Evolutionary conservation across 2,888 invertebrate genomes (phyloP).

Genomic region (Drosophila aldrichi): DNA sequence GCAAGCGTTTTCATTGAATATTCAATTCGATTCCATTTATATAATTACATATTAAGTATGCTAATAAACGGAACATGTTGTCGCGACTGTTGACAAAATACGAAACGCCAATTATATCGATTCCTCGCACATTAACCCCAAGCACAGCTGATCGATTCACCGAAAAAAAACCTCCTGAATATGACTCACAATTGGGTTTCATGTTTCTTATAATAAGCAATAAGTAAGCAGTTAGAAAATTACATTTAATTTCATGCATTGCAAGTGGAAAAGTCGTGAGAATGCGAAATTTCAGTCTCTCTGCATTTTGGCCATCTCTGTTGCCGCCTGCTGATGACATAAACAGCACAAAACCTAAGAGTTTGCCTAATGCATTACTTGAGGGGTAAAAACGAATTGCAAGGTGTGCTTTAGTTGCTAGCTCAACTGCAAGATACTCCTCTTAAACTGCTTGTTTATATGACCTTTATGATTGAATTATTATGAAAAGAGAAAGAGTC

Average conservation of each 20-base stretch:
- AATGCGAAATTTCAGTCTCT: slow-evolving; percentile 9
- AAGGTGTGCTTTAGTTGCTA: not conserved
- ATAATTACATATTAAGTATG: slow-evolving; percentile 28
- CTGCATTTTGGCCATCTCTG: not conserved
- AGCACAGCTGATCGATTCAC: slow-evolving; percentile 14
- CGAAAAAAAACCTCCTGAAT: not conserved
- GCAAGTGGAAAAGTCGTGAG: slow-evolving; percentile 7
- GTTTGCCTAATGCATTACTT: slow-evolving; percentile 51
- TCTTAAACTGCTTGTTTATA: too few species aligned
- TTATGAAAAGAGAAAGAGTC: too few species aligned
- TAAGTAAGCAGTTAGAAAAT: slow-evolving; percentile 6
- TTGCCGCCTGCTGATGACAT: slow-evolving; percentile 55
- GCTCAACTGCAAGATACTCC: slow-evolving; percentile 3
- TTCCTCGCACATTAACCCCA: slow-evolving; percentile 25
- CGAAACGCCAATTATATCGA: slow-evolving; percentile 10
- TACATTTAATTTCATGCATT: slow-evolving; percentile 1
- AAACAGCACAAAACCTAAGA: slow-evolving; percentile 58
- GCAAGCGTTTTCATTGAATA: slow-evolving; percentile 18
- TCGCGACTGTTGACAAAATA: slow-evolving; percentile 1
- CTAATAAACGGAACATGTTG: slow-evolving; percentile 26
- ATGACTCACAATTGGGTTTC: slow-evolving; percentile 20
- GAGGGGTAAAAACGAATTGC: slow-evolving; percentile 8
- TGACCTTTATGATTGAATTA: too few species aligned
- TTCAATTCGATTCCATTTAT: slow-evolving; percentile 29
- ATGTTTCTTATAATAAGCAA: slow-evolving; percentile 4